Base-by-base conservation (phyloP, 2,797 vertebrate genomes). In the Iguana delicatissima region DNA sequence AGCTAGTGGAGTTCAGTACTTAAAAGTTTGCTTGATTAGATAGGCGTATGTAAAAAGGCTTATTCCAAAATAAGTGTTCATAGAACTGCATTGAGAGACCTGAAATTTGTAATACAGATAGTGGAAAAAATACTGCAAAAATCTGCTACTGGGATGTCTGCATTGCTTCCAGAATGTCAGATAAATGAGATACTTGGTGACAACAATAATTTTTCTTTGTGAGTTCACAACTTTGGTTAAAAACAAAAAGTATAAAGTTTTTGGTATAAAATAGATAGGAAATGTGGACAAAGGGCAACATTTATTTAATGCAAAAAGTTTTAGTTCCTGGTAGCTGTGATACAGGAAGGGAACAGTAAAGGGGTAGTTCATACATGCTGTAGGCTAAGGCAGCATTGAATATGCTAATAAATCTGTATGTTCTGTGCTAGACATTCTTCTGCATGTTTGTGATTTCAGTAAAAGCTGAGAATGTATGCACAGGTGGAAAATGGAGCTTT, bases 401-500 rank as follows among this genome's bases (percentile, higher is more conserved):
- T 69, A 73, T 10, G 67, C 13, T 32, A n/a, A 46, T 35, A 85
- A 88, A 69, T 81, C n/a, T n/a, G 32, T 57, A 87, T 88, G 57
- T 64, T 22, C 32, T 55, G 59, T 62, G 69, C 22, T 13, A 52
- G 10, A 69, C 42, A 64, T 29, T 55, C 76, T 88, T 50, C 64
- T 88, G 50, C 24, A 42, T 81, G 14, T 69, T 46, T 55, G 26
- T 16, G 35, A 79, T 88, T 88, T 88, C 46, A 88, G 42, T 88
- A 72, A 81, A 69, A 69, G 24, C 22, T 57, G 46, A 46, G n/a
- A 46, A 38, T 9, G 84, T 67, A 42, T 38, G 29, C 59, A 67
- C 73, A 79, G 73, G 57, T 84, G 32, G 82, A 89, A 89, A 77
- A 84, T 50, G 52, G 73, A 84, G 72, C 38, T 79, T 89, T 59